Base-by-base conservation (phyloP, 2,888 invertebrate species). In the Cerceris rybyensis region DNA sequence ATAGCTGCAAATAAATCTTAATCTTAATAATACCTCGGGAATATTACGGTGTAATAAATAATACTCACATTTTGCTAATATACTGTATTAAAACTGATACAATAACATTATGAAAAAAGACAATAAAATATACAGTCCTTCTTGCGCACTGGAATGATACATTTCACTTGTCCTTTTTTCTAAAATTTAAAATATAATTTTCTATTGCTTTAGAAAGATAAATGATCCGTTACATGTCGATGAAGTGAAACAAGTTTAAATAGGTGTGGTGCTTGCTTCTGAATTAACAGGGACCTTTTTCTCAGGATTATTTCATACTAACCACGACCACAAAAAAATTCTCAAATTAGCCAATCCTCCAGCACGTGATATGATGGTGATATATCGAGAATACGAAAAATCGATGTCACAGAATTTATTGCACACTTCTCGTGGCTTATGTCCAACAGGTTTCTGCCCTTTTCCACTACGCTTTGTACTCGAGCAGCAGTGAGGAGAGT, bases 381-480 rank as follows among this genome's bases (percentile, higher is more conserved):
- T 70, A 8, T 11, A 17, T 6, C 14, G 49, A 43, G 11, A 52
- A 58, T 54, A 17, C 50, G 8, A 72, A 59, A 80, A 80, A 73
- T 76, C 68, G 59, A 71, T 72, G 41, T 14, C 52, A 55, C n/a
- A 57, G 49, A 72, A 64, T 57, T 16, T n/a, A 39, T 39, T 50
- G 57, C 16, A 63, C 43, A n/a, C 39, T 49, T 50, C 70, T 54
- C n/a, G 43, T 11, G 58, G 14, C 58, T 64, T 60, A 14, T 54
- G 55, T 41, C 64, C 68, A 83, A 83, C 70, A 75, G 72, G 58
- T 83, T 69, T 54, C 60, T 7, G n/a, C 28, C 17, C 7, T 58
- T 39, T 68, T 74, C 50, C 50, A 71, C 14, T 43, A 60, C 28
- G 28, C 9, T 14, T 41, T 16, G n/a, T 41, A 39, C 42, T 52